Evolutionary conservation across 2,113 vertebrate genomes (phyloP), one percentile per base, ranked within the genome.

Genomic region (Numenius arquata): DNA sequence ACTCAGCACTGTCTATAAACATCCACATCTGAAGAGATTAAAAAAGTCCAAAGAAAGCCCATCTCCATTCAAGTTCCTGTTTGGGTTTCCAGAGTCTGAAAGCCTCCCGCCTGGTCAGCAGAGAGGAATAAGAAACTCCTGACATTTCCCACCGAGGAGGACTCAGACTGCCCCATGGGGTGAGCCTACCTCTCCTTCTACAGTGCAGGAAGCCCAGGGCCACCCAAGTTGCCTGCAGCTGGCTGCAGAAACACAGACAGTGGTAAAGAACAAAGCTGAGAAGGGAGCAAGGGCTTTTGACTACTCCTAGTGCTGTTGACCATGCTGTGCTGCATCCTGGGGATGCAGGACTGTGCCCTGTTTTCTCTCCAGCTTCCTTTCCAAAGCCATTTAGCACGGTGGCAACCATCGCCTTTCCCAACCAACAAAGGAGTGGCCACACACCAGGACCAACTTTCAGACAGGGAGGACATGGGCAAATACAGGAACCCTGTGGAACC

Each of bases 201-300:
- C 45, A 81, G 43, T 0, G 0, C 52, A 29, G 68, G 19, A 79
- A 82, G 72, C 26, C 65, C 65, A 50, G 65, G 95, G 74, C 94
- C 95, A 93, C 95, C 82, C 96, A 94, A 21, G 88, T 61, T 68
- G 85, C 76, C 34, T 56, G 34, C 92, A 94, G 74, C 61, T 68
- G 75, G 16, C 43, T 47, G 61, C 92, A 91, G 66, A 58, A 63
- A 17, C 76, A 68, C 61, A 82, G 72, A 25, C 1, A 2, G 23
- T 85, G 84, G 32, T 10, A 58, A 65, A 56, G 81, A 89, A 61
- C 81, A 94, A 89, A 96, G 85, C 75, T 80, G 67, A 40, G 74
- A 61, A 68, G 48, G 53, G n/a, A 91, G 7, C 23, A 45, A 66
- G 52, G 32, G 21, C 15, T 79, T 30, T 25, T 41, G 36, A 5